Base-by-base conservation (phyloP, 2,797 vertebrate species). In the Micromesistius poutassou region DNA sequence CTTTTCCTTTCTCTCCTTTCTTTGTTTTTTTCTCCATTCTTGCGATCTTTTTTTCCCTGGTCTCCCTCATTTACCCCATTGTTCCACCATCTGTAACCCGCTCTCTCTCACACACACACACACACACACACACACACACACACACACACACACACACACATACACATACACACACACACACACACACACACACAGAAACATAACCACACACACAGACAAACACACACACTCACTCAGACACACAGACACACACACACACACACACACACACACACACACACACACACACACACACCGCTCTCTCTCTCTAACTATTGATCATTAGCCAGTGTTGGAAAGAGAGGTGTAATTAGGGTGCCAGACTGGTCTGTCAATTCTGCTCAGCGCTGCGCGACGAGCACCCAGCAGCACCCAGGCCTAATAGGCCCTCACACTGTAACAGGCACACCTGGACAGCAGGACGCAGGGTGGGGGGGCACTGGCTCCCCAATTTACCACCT, bases 361-460 rank as follows among this genome's bases (percentile, higher is more conserved):
- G 89, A 89, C 91, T 75, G 86, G 86, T 88, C 90, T 91, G 92
- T 94, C 93, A 92, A 91, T 92, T 91, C 87, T 86, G 86, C 86
- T 93, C 89, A 89, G 89, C 30, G 66, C 89, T 80, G 86, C 85
- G 80, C 89, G 83, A 85, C 89, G 91, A 88, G 84, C 89, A 89
- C 77, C 84, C 87, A 87, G 93, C 85, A 88, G 81, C 83, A 86
- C 86, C 40, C 86, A 86, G 87, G 89, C 87, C 86, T 94, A 94
- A 94, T 94, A 93, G 87, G 90, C 81, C 86, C 87, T 91, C 89
- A 85, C 83, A 89, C 87, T 92, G 91, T 93, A 94, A 94, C 93
- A 93, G 90, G 91, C 88, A 90, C 91, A 89, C 92, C 91, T 91
- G 90, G 91, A 91, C 89, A 90, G 88, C 88, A 78, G 80, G 42